Conservation (phyloP, 2,888 invertebrate genomes). For the Heliconius ethilla region DNA sequence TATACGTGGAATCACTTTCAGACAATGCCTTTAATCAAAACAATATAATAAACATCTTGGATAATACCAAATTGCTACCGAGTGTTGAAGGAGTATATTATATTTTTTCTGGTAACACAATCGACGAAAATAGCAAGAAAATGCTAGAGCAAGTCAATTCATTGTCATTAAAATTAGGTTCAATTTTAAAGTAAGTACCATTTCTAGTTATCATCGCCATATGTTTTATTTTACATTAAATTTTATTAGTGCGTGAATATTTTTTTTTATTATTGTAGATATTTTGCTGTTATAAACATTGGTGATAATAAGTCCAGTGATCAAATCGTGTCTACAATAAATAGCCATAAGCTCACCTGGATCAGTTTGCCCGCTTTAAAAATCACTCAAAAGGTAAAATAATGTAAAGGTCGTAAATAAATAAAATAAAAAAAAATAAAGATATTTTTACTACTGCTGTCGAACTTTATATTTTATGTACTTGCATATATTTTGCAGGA, state of each 20-base stretch:
- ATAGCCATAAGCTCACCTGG: conserved; percentile 11
- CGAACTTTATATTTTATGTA: not conserved
- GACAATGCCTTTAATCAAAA: conserved; percentile 13
- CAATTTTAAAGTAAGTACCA: conserved; percentile 33
- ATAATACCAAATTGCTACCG: conserved; percentile 12
- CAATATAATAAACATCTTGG: conserved; percentile 4
- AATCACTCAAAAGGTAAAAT: conserved; percentile 14
- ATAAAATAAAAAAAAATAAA: too few relatives aligned
- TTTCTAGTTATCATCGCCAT: not conserved
- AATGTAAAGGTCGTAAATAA: not conserved
- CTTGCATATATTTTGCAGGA: not conserved
- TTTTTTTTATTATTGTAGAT: conserved; percentile 28
- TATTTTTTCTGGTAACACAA: conserved; percentile 11
- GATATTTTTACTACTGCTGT: not conserved
- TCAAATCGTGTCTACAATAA: not conserved
- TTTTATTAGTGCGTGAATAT: not conserved
- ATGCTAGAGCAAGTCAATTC: conserved; percentile 28
- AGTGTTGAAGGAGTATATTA: conserved; percentile 36
- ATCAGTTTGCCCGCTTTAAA: conserved; percentile 31
- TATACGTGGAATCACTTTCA: conserved; percentile 7
- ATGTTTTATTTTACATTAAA: too few relatives aligned
- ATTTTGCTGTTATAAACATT: conserved; percentile 32
- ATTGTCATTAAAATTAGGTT: conserved; percentile 7
- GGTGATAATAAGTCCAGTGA: conserved; percentile 7
- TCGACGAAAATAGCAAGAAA: conserved; percentile 12